A percentile compares a stretch with the other conserved stretches of the same genome.
Evolutionary conservation across 2,113 vertebrate genomes (phyloP).

Genomic region (Hippocampus barbouri): DNA sequence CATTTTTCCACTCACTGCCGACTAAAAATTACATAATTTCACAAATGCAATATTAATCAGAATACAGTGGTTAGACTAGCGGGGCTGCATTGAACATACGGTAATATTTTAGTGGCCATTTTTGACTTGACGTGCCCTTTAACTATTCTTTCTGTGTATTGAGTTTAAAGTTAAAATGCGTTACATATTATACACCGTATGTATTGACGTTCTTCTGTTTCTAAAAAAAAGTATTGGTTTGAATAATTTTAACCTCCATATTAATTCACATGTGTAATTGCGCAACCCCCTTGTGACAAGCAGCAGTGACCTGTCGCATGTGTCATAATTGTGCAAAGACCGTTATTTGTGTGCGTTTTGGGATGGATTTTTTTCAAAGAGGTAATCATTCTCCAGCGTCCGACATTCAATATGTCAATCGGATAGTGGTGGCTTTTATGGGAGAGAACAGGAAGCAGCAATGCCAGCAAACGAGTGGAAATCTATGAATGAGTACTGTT

Average conservation of each 20-base stretch:
- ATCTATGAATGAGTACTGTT: constrained; percentile 67
- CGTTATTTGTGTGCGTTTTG: constrained; percentile 79
- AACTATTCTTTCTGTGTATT: no score
- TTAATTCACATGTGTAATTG: constrained; percentile 70
- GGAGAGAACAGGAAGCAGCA: constrained; percentile 1
- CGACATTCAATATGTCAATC: constrained; percentile 16
- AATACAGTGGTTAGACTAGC: no score
- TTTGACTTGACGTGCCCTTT: no score
- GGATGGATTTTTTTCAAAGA: constrained; percentile 73
- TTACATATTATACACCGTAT: not conserved
- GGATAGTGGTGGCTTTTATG: constrained; percentile 6
- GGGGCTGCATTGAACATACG: no score
- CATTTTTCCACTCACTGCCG: no score
- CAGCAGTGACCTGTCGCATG: constrained; percentile 78
- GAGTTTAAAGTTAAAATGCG: no score
- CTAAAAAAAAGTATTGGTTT: not conserved
- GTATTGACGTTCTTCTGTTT: no score
- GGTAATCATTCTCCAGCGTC: constrained; percentile 60
- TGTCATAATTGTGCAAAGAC: constrained; percentile 61
- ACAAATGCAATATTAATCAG: no score
- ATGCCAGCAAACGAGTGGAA: constrained; percentile 31
- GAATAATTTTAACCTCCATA: constrained; percentile 56
- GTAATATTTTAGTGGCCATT: no score
- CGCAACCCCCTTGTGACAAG: constrained; percentile 59
- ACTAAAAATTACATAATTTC: no score